Percentiles rank a stretch among this genome's conserved stretches.
Evolutionary conservation across 2,797 vertebrate species (phyloP).

Genomic region (Peromyscus attwateri): DNA sequence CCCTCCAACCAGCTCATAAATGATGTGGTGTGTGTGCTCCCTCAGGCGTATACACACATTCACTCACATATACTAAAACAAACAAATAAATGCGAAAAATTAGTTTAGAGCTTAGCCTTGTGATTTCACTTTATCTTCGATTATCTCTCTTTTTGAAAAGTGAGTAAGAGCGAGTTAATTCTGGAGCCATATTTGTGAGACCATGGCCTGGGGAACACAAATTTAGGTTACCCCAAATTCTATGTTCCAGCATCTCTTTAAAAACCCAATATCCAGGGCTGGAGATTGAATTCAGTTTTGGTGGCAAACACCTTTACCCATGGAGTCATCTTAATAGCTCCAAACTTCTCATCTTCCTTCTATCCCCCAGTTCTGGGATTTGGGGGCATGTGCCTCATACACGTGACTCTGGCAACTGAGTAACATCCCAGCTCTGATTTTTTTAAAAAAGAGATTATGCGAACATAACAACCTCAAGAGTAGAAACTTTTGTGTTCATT

Average conservation of each 20-base stretch:
- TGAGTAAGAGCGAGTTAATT: not conserved
- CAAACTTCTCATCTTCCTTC: not conserved
- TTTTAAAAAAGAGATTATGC: not conserved
- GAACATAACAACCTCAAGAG: no score
- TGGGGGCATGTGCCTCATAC: not conserved
- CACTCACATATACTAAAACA: not conserved
- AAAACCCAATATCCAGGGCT: not conserved
- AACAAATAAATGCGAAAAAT: not conserved
- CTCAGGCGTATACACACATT: not conserved
- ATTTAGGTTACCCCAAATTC: not conserved
- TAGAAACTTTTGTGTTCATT: not conserved
- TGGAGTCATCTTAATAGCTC: not conserved
- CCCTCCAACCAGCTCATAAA: not conserved
- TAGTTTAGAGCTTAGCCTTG: not conserved
- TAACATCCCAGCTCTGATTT: not conserved
- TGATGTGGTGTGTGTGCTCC: no score
- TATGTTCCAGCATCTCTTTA: slow-evolving; percentile 14
- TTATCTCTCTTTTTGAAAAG: not conserved
- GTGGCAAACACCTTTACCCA: not conserved
- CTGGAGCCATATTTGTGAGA: not conserved
- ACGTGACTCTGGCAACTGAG: not conserved
- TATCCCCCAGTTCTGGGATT: not conserved
- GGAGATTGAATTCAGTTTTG: not conserved
- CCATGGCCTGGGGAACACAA: not conserved
- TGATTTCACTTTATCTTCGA: not conserved